Evolutionary conservation across 1,140 invertebrate species (phyloP).

Genomic region (Atopsyche davidsoni): DNA sequence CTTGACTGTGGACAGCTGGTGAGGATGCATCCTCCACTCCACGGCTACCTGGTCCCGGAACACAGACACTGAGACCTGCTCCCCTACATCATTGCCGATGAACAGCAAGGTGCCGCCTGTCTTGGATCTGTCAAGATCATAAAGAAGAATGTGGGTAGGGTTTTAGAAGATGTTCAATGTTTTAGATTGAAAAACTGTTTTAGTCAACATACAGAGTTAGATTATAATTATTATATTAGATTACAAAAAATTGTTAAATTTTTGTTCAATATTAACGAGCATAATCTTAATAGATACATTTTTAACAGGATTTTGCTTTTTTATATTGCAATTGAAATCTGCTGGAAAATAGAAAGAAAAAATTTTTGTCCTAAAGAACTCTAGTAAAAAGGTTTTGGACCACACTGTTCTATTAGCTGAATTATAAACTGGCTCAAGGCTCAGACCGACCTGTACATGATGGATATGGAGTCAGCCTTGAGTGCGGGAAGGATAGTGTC

Average conservation of each 20-base stretch:
- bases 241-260: too few relatives aligned
- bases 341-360: too few relatives aligned
- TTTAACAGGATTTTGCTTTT: too few relatives aligned
- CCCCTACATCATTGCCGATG: slow-evolving; percentile 43
- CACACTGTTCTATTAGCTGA: too few relatives aligned
- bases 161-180: not conserved
- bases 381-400: too few relatives aligned
- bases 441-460: slow-evolving; percentile 38
- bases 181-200: not conserved
- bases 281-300: not conserved
- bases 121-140: slow-evolving; percentile 55
- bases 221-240: slow-evolving; percentile 3
- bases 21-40: slow-evolving; percentile 55
- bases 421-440: too few relatives aligned
- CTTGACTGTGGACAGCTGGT: slow-evolving; percentile 39
- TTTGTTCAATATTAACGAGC: too few relatives aligned
- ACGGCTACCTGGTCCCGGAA: slow-evolving; percentile 62
- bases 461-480: slow-evolving; percentile 37
- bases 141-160: slow-evolving; percentile 1
- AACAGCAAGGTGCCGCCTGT: slow-evolving; percentile 66
- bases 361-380: too few relatives aligned
- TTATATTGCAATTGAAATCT: too few relatives aligned
- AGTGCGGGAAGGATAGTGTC: slow-evolving; percentile 31
- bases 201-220: not conserved
- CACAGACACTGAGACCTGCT: slow-evolving; percentile 55